These are phyloP conservation scores for Caerostris extrusa DNA, from an alignment of 1,140 invertebrate genomes.

Conservation along the genomic window DNA sequence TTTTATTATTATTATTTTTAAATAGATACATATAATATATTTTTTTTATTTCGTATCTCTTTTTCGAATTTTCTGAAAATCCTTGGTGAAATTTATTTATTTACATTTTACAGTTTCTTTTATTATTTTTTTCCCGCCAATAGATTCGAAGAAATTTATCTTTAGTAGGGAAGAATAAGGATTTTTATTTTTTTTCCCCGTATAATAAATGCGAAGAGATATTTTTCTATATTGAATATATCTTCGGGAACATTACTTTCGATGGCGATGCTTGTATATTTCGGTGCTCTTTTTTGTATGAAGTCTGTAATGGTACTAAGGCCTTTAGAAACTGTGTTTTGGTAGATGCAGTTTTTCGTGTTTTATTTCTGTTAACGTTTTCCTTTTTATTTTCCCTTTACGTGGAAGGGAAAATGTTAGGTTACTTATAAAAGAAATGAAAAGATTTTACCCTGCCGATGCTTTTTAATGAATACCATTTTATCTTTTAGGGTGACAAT, in stretches of 20 bases:
- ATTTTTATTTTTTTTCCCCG: neutral
- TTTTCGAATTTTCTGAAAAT: neutral
- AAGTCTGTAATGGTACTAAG: no score
- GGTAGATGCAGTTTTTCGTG: no score
- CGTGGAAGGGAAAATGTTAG: no score
- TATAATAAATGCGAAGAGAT: slow-evolving; percentile 6
- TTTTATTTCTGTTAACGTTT: no score
- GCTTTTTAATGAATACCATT: no score
- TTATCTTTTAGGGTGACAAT: no score
- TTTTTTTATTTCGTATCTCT: neutral
- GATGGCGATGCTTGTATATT: no score
- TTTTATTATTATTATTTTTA: neutral
- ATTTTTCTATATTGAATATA: slow-evolving; percentile 51
- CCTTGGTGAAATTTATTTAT: slow-evolving; percentile 61
- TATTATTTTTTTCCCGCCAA: neutral
- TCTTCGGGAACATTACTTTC: neutral
- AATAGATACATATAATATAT: slow-evolving; percentile 49
- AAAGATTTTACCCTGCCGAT: no score
- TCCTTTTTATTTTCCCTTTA: no score
- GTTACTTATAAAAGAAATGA: no score
- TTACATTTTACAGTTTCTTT: slow-evolving; percentile 29
- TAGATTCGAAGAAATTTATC: slow-evolving; percentile 51
- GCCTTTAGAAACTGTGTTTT: no score
- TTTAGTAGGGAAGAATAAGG: slow-evolving; percentile 13
- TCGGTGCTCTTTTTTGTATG: no score